A percentile compares a stretch with the other conserved stretches of the same genome.
phyloP scores from a whole-genome alignment of 2,797 vertebrate species.

The Macropodus opercularis region DNA sequence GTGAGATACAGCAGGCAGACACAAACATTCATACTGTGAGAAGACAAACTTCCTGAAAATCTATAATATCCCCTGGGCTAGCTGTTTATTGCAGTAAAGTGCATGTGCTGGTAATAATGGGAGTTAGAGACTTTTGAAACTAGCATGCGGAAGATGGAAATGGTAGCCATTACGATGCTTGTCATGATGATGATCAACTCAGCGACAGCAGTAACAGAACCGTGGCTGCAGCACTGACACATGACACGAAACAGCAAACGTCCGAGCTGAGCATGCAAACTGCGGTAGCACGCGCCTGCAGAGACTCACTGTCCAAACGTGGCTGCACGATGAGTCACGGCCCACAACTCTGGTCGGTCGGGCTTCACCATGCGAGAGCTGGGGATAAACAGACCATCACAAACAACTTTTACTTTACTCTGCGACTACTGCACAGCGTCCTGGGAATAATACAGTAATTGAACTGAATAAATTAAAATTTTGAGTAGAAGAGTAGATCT shows the following conservation, averaged over 20 bases:
- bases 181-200: slow-evolving; percentile 15
- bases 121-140: slow-evolving; percentile 8
- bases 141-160: slow-evolving; percentile 23
- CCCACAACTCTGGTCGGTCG: slow-evolving; percentile 13
- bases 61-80: slow-evolving; percentile 19
- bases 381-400: neutral
- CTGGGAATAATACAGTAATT: slow-evolving; percentile 13
- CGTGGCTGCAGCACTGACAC: slow-evolving; percentile 15
- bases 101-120: slow-evolving; percentile 5
- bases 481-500: no score
- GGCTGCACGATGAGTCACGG: slow-evolving; percentile 42
- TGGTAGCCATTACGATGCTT: neutral
- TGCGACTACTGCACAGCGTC: slow-evolving; percentile 1
- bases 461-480: no score
- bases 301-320: slow-evolving; percentile 7
- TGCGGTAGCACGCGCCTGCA: neutral
- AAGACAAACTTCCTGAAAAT: slow-evolving; percentile 49
- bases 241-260: slow-evolving; percentile 15
- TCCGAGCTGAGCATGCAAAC: slow-evolving; percentile 18
- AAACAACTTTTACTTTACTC: slow-evolving; percentile 2
- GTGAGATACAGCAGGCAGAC: neutral
- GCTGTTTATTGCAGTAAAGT: slow-evolving; percentile 37
- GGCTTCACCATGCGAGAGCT: slow-evolving; percentile 3
- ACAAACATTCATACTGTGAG: slow-evolving; percentile 12
- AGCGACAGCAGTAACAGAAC: neutral